Conservation (phyloP, 2,888 invertebrate species). For the Scaptomyza flava region DNA sequence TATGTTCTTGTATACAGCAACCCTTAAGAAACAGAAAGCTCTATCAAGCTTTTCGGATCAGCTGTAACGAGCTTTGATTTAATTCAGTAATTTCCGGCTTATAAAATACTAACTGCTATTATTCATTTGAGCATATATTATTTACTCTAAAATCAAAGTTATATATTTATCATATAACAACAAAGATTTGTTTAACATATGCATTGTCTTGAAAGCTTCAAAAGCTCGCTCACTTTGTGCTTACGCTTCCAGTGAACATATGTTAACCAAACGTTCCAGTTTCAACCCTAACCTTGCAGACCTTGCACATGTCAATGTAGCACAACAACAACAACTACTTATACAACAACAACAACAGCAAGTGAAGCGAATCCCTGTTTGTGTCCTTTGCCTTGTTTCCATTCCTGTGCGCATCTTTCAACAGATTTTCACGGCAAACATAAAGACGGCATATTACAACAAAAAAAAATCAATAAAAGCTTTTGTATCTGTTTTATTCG, state of each 20-base stretch:
- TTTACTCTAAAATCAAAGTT: not conserved
- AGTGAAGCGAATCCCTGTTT: slow-evolving; percentile 21
- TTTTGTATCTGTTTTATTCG: slow-evolving; percentile 30
- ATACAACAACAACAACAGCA: slow-evolving; percentile 28
- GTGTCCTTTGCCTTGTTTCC: slow-evolving; percentile 15
- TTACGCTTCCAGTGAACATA: slow-evolving; percentile 57
- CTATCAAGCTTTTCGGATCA: slow-evolving; percentile 44
- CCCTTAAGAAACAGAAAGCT: slow-evolving; percentile 47
- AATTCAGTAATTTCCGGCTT: not conserved
- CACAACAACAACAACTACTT: slow-evolving; percentile 36
- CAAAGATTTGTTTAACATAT: not conserved
- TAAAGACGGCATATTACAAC: slow-evolving; percentile 16
- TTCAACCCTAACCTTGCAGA: slow-evolving; percentile 76
- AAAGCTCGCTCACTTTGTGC: slow-evolving; percentile 27
- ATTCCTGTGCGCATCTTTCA: slow-evolving; percentile 18
- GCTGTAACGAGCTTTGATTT: slow-evolving; percentile 37
- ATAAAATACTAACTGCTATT: not conserved
- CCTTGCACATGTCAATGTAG: slow-evolving; percentile 54
- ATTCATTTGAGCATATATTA: not conserved
- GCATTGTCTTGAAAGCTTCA: slow-evolving; percentile 40
- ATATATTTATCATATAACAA: not conserved
- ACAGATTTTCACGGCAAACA: slow-evolving; percentile 50
- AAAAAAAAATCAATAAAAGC: slow-evolving; percentile 70
- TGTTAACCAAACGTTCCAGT: slow-evolving; percentile 51
- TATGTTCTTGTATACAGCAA: slow-evolving; percentile 20